These are phyloP conservation scores for Guaruba guarouba DNA, from an alignment of 2,113 vertebrate genomes.

Conservation along the genomic window DNA sequence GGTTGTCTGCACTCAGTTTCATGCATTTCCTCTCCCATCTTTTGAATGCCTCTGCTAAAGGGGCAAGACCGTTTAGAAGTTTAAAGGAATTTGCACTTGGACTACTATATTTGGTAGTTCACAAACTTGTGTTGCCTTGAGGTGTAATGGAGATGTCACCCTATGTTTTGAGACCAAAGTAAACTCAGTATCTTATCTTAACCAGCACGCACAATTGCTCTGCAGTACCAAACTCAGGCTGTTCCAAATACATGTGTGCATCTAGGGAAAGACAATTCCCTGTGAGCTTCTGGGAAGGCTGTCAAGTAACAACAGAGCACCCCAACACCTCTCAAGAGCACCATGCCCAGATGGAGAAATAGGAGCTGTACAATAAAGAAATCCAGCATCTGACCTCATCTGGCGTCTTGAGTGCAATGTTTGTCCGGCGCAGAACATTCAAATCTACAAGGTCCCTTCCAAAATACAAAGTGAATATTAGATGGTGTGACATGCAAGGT, in stretches of 20 bases:
- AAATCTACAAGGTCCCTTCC: slow-evolving; percentile 57
- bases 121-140: not conserved
- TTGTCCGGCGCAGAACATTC: slow-evolving; percentile 60
- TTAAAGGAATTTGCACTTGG: not conserved
- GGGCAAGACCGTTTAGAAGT: not conserved
- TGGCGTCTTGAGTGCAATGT: slow-evolving; percentile 71
- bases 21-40: not conserved
- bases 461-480: slow-evolving; percentile 45
- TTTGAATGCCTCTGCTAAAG: not conserved
- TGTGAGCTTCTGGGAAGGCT: not conserved
- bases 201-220: not conserved
- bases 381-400: slow-evolving; percentile 67
- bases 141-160: not conserved
- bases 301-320: not conserved
- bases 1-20: not conserved
- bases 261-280: not conserved
- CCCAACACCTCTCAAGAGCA: not conserved
- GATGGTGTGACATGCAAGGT: not conserved
- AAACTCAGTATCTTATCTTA: not conserved
- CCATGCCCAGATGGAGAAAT: not conserved
- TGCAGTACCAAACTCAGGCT: not conserved
- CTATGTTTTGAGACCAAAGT: not conserved
- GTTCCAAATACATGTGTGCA: accelerated
- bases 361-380: not conserved
- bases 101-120: not conserved